Evolutionary conservation across 2,797 vertebrate species (phyloP), one percentile per base, ranked within the genome.

Genomic region (Melopsittacus undulatus): DNA sequence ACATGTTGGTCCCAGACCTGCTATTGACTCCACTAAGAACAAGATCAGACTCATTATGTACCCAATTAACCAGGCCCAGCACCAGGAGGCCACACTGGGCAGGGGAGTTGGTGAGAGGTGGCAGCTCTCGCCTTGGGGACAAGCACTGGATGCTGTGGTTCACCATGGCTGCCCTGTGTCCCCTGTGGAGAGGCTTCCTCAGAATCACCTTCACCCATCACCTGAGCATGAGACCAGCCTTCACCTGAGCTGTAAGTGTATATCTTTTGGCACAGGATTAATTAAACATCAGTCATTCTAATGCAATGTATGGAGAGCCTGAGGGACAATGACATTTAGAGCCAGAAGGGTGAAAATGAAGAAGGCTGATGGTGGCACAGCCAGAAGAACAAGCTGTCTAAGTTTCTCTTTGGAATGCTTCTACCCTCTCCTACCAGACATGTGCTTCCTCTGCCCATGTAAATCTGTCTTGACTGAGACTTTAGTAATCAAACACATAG

Each of bases 111-210:
- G 38, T 2, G 11, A 56, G 56, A 42, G 17, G 42, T 0, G 27
- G 38, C 42, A 22, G 63, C 20, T 0, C 16, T 29, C 0, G 0
- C 29, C 75, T 43, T 1, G 2, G 29, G n/a, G 30, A 3, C 0
- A 3, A 48, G 52, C 46, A 12, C 20, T 1, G 13, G 34, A 1
- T 4, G 4, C 30, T 10, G 7, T 1, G 3, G 8, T 36, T 42
- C 43, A 1, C 57, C 15, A 36, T 2, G 68, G 15, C 36, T 79
- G 49, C 10, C 40, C 48, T 0, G 0, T 1, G 15, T 11, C n/a
- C 22, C 10, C 27, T 8, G 66, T 70, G 63, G 54, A 46, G n/a
- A 14, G 49, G 8, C 20, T 68, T 2, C 9, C 30, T 66, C 74
- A 29, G 27, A 8, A 8, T 6, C 4, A 2, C 11, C 61, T 57